Conservation (phyloP, 2,888 invertebrate genomes). For the Agrochola macilenta region DNA sequence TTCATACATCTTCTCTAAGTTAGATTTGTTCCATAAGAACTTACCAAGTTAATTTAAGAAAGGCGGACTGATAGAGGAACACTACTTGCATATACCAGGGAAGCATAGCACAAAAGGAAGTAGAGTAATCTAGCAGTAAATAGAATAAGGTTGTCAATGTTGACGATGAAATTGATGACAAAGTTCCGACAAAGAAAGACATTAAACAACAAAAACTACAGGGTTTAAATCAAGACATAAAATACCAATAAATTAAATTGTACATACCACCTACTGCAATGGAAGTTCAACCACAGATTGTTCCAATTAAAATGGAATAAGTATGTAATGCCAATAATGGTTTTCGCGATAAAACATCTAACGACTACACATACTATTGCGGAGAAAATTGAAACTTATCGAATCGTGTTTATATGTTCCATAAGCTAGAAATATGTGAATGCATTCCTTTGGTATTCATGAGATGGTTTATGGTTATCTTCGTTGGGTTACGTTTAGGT, state of each 20-base stretch:
- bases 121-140: not conserved
- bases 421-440: slow-evolving; percentile 37
- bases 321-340: slow-evolving; percentile 31
- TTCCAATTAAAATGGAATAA: slow-evolving; percentile 38
- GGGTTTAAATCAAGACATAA: not conserved
- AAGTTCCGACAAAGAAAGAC: not conserved
- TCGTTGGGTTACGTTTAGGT: not conserved
- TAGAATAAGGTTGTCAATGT: not conserved
- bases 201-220: not conserved
- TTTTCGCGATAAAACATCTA: slow-evolving; percentile 54
- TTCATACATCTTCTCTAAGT: too few species aligned
- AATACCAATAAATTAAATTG: slow-evolving; percentile 1
- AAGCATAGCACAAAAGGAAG: not conserved
- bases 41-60: not conserved
- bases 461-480: slow-evolving; percentile 5
- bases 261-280: slow-evolving; percentile 39
- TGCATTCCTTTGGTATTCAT: slow-evolving; percentile 20
- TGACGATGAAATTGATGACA: not conserved
- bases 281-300: slow-evolving; percentile 14
- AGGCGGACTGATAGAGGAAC: not conserved
- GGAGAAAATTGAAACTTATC: slow-evolving; percentile 53
- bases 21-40: too few species aligned
- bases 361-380: slow-evolving; percentile 30
- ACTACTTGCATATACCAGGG: not conserved
- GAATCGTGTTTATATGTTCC: slow-evolving; percentile 51